These are phyloP conservation scores for Neogale vison DNA, from an alignment of 2,113 vertebrate genomes.

Conservation along the genomic window DNA sequence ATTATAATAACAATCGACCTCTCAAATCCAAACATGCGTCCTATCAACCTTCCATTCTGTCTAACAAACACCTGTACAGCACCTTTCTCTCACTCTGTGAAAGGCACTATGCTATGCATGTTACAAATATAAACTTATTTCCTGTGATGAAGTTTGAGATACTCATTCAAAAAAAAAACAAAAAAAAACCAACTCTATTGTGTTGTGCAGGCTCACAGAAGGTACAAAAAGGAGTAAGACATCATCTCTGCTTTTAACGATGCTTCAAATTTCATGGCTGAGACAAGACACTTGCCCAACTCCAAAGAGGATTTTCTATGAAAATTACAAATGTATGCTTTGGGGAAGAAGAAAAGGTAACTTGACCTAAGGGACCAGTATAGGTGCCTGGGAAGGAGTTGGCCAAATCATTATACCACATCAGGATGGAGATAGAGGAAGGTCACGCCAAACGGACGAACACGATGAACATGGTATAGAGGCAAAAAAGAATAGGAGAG, in stretches of 20 bases:
- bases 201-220: background rate
- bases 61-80: slow-evolving; percentile 44
- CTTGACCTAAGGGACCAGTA: background rate
- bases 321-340: background rate
- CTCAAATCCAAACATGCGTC: slow-evolving; percentile 30
- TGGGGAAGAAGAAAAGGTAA: background rate
- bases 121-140: slow-evolving; percentile 50
- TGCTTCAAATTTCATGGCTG: background rate
- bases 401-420: background rate
- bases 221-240: background rate
- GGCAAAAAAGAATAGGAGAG: background rate
- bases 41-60: slow-evolving; percentile 44
- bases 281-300: slow-evolving; percentile 28
- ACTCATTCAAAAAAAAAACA: background rate
- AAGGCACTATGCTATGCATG: background rate
- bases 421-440: background rate
- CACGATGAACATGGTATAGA: background rate
- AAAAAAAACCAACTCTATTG: background rate
- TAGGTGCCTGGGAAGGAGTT: background rate
- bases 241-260: background rate
- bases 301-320: background rate
- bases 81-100: background rate
- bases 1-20: slow-evolving; percentile 47
- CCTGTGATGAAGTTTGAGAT: background rate
- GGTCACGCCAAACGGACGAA: background rate